Evolutionary conservation across 1,140 invertebrate species (phyloP).

Genomic region (Lasaia peninsularis): DNA sequence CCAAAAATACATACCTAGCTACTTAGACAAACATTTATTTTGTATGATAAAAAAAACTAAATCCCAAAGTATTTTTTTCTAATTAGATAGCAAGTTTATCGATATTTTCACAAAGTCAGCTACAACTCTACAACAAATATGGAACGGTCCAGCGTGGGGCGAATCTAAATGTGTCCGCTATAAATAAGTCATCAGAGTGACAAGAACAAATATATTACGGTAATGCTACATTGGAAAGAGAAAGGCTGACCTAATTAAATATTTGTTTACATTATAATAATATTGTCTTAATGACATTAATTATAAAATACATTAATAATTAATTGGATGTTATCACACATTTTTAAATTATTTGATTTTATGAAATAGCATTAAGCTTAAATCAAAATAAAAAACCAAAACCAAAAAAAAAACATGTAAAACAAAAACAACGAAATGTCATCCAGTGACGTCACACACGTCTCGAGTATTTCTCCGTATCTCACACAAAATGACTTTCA

Average conservation of each 20-base stretch:
- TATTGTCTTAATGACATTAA: background rate
- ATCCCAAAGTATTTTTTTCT: too few species aligned
- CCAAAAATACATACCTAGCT: too few species aligned
- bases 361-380: background rate
- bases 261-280: constrained; percentile 1
- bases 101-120: background rate
- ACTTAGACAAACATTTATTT: too few species aligned
- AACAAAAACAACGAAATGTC: background rate
- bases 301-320: constrained; percentile 1
- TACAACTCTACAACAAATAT: constrained; percentile 52
- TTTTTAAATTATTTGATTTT: background rate
- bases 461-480: constrained; percentile 1
- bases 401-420: background rate
- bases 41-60: too few species aligned
- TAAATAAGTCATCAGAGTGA: constrained; percentile 54
- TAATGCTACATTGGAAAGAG: constrained; percentile 32
- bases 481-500: background rate
- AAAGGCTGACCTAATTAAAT: constrained; percentile 23
- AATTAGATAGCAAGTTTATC: background rate
- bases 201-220: constrained; percentile 28
- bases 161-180: constrained; percentile 46
- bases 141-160: constrained; percentile 52
- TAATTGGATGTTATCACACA: background rate
- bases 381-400: background rate
- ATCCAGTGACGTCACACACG: constrained; percentile 38